phyloP scores from a whole-genome alignment of 2,888 invertebrate species.

The Drosophila setosimentum region DNA sequence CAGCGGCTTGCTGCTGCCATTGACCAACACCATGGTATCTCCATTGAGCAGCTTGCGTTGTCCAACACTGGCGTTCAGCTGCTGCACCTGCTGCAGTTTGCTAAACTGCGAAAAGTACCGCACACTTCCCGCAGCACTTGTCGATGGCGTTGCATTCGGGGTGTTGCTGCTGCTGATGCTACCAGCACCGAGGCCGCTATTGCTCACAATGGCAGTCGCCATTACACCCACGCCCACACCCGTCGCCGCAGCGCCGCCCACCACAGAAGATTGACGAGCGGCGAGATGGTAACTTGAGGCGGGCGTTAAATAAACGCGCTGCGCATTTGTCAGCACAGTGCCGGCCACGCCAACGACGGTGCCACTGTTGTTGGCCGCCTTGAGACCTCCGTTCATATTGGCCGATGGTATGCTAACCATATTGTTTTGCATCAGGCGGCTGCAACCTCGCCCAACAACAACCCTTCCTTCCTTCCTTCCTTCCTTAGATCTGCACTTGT shows the following conservation, averaged over 20 bases:
- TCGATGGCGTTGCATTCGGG: conserved; percentile 27
- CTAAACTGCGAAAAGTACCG: conserved; percentile 81
- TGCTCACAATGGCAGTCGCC: conserved; percentile 17
- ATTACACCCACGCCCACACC: conserved; percentile 46
- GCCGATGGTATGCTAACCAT: conserved; percentile 84
- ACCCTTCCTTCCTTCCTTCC: neutral
- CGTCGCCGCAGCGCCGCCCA: conserved; percentile 41
- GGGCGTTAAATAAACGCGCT: conserved; percentile 59
- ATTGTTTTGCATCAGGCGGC: conserved; percentile 83
- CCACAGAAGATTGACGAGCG: conserved; percentile 52
- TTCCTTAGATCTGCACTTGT: neutral
- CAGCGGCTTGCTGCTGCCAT: conserved; percentile 56
- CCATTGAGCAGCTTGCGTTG: conserved; percentile 60
- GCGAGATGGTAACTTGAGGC: conserved; percentile 47
- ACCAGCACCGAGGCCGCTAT: conserved; percentile 44
- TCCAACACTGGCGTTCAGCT: conserved; percentile 43
- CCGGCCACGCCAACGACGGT: conserved; percentile 56
- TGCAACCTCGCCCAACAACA: neutral
- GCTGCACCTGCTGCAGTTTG: conserved; percentile 54
- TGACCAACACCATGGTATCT: conserved; percentile 62
- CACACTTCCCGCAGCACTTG: conserved; percentile 48
- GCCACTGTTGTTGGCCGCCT: conserved; percentile 58
- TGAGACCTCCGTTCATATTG: conserved; percentile 76
- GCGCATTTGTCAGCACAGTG: conserved; percentile 63
- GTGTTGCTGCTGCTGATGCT: conserved; percentile 6